phyloP scores from a whole-genome alignment of 2,888 invertebrate genomes.

The Meiosimyza platycephala region DNA sequence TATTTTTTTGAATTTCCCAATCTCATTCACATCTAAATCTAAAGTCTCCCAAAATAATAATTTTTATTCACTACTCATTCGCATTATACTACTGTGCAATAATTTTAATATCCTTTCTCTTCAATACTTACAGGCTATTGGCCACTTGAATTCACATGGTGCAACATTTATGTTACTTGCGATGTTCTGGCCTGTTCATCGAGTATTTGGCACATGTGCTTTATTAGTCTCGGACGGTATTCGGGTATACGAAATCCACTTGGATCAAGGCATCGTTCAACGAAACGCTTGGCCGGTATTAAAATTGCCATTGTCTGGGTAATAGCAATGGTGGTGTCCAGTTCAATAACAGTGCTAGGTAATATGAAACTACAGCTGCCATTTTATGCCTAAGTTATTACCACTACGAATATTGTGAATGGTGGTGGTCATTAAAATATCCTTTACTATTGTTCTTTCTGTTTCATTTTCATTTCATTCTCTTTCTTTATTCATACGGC shows the following conservation, averaged over 20 bases:
- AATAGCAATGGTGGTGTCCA: conserved; percentile 88
- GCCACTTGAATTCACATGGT: conserved; percentile 93
- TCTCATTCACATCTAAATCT: no score
- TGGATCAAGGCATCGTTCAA: conserved; percentile 85
- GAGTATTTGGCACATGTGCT: conserved; percentile 95
- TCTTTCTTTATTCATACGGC: conserved; percentile 20
- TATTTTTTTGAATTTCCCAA: no score
- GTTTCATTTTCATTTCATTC: conserved; percentile 17
- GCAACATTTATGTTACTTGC: conserved; percentile 94
- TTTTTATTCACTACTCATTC: neutral
- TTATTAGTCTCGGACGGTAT: conserved; percentile 87
- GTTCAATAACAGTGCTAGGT: conserved; percentile 84
- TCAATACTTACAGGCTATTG: conserved; percentile 79
- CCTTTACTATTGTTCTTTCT: conserved; percentile 6
- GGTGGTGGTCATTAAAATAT: neutral
- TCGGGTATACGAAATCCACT: conserved; percentile 90
- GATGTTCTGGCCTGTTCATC: conserved; percentile 96
- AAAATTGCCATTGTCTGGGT: conserved; percentile 95
- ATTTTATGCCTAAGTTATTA: neutral
- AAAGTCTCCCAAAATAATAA: no score
- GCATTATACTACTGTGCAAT: conserved; percentile 4
- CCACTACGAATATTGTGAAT: neutral
- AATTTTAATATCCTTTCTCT: conserved; percentile 47
- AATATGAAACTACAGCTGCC: neutral
- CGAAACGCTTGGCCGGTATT: conserved; percentile 83